These are phyloP conservation scores for Gymnocheta viridis DNA, from an alignment of 2,888 invertebrate species.

Conservation along the genomic window DNA sequence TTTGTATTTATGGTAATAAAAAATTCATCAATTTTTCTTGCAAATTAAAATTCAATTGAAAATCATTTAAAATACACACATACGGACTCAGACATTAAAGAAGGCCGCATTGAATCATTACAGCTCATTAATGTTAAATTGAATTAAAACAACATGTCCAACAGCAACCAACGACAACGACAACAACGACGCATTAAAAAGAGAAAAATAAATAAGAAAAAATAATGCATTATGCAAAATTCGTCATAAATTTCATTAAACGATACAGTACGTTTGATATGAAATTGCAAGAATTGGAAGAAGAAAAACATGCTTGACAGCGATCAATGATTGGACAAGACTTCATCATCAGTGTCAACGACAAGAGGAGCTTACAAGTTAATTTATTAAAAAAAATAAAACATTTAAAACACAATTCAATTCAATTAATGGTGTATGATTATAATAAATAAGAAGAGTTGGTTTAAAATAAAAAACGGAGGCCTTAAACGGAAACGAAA, in stretches of 20 bases:
- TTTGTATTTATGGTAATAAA: slow-evolving; percentile 27
- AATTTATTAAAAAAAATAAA: slow-evolving; percentile 51
- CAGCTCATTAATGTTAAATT: slow-evolving; percentile 67
- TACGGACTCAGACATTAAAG: slow-evolving; percentile 65
- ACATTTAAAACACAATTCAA: slow-evolving; percentile 43
- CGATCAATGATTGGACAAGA: slow-evolving; percentile 61
- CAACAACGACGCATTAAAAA: slow-evolving; percentile 14
- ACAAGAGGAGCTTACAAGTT: slow-evolving; percentile 57
- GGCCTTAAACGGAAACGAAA: slow-evolving; percentile 17
- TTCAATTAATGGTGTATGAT: slow-evolving; percentile 42
- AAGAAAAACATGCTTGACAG: slow-evolving; percentile 54
- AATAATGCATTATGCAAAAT: slow-evolving; percentile 55
- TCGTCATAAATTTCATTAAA: slow-evolving; percentile 64
- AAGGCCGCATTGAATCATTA: slow-evolving; percentile 70
- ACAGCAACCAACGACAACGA: slow-evolving; percentile 44
- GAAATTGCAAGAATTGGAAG: slow-evolving; percentile 64
- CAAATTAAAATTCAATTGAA: slow-evolving; percentile 68
- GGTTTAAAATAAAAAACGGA: slow-evolving; percentile 2
- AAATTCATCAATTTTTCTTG: slow-evolving; percentile 50
- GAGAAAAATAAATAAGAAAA: slow-evolving; percentile 7
- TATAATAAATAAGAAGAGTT: background rate
- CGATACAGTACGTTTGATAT: slow-evolving; percentile 54
- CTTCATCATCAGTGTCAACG: slow-evolving; percentile 60
- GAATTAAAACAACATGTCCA: slow-evolving; percentile 67
- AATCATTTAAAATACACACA: slow-evolving; percentile 56